A percentile compares a stretch with the other conserved stretches of the same genome.
Evolutionary conservation across 2,113 vertebrate species (phyloP).

Genomic region (Oncorhynchus masou): DNA sequence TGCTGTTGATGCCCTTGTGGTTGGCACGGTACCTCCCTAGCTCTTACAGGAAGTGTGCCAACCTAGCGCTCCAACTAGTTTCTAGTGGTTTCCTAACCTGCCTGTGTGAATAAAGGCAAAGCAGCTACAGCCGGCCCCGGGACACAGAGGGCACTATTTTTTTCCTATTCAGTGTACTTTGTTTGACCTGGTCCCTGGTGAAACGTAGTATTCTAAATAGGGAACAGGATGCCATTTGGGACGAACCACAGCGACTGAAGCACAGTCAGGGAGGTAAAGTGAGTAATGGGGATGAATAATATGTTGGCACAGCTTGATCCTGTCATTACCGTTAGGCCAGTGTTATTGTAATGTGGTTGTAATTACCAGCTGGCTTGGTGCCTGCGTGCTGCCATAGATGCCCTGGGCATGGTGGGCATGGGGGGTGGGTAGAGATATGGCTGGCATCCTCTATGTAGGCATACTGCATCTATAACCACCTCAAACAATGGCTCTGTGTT

Average conservation of each 20-base stretch:
- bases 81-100: no score
- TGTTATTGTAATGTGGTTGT: conserved; percentile 45
- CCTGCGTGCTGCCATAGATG: conserved; percentile 3
- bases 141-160: no score
- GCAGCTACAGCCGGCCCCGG: no score
- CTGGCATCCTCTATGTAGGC: not conserved
- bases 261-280: not conserved
- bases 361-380: conserved; percentile 47
- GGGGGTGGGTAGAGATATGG: not conserved
- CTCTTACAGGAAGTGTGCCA: conserved; percentile 16
- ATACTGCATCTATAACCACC: not conserved
- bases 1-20: conserved; percentile 58
- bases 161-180: no score
- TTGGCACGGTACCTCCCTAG: conserved; percentile 44
- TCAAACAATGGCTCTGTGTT: not conserved
- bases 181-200: no score
- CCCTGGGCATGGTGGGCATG: not conserved
- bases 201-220: no score
- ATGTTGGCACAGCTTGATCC: conserved; percentile 48
- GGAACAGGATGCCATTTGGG: no score
- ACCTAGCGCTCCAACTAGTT: not conserved
- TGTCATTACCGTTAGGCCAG: conserved; percentile 62
- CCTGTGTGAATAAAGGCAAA: no score
- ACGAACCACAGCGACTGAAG: no score
- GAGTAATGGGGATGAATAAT: conserved; percentile 52